Conservation (phyloP, 2,113 vertebrate genomes). For the Oreochromis spilurus region DNA sequence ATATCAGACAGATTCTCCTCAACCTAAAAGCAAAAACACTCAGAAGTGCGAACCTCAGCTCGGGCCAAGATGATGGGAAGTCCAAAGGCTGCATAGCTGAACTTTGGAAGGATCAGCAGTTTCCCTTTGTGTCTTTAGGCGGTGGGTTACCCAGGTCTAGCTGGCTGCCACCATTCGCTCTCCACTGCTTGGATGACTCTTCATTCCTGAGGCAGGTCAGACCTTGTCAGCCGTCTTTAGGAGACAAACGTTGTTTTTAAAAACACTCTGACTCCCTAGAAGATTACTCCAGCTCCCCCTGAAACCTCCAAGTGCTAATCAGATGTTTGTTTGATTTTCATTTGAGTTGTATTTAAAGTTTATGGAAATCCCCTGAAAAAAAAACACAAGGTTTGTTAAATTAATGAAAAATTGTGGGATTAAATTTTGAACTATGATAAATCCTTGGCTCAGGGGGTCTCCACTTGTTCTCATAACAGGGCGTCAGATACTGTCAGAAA, state of each 20-base stretch:
- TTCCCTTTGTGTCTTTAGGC: neutral
- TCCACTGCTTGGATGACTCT: neutral
- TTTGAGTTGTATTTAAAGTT: rapidly evolving
- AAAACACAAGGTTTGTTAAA: neutral
- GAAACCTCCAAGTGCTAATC: neutral
- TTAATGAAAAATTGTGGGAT: rapidly evolving
- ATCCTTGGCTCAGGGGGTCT: neutral
- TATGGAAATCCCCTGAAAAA: neutral
- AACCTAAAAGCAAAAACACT: neutral
- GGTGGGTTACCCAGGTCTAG: neutral
- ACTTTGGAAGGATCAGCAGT: neutral
- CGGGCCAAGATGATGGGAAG: neutral
- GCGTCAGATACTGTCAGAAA: neutral
- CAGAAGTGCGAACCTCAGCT: rapidly evolving
- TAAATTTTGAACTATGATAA: neutral
- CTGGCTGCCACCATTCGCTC: rapidly evolving
- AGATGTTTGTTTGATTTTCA: neutral
- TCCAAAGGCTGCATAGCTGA: neutral
- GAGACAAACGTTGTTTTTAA: neutral
- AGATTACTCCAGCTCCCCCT: neutral
- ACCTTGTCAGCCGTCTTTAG: neutral
- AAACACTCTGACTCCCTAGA: neutral
- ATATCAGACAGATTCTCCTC: neutral
- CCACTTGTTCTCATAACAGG: neutral
- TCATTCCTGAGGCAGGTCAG: neutral